Evolutionary conservation across 1,140 invertebrate species (phyloP).

Genomic region (Monomorium pharaonis): DNA sequence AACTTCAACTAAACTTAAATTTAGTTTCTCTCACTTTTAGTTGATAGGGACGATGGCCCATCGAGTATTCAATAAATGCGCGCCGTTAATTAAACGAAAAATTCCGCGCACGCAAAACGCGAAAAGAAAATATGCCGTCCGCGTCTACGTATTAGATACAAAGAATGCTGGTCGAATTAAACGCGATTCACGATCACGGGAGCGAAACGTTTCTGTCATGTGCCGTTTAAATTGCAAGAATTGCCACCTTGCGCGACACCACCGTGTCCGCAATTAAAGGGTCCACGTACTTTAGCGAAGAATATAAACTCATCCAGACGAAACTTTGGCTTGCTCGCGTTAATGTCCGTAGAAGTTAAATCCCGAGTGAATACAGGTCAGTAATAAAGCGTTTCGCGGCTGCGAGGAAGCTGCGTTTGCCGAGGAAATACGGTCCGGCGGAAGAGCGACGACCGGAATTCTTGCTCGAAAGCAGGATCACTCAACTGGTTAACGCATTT

Average conservation of each 20-base stretch:
- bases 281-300: constrained; percentile 17
- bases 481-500: constrained; percentile 43
- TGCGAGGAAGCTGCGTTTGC: constrained; percentile 12
- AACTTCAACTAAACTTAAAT: neutral
- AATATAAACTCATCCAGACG: constrained; percentile 49
- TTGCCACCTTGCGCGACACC: constrained; percentile 10
- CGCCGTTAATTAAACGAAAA: neutral
- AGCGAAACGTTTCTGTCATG: constrained; percentile 31
- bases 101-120: neutral
- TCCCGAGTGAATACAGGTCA: constrained; percentile 49
- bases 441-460: neutral
- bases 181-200: constrained; percentile 4
- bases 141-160: constrained; percentile 10
- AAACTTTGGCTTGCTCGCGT: constrained; percentile 39
- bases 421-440: constrained; percentile 40
- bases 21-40: neutral
- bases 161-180: neutral
- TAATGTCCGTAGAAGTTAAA: constrained; percentile 50
- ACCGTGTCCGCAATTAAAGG: constrained; percentile 40
- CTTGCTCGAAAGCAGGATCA: constrained; percentile 22
- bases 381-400: constrained; percentile 34
- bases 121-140: neutral
- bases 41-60: neutral
- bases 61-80: neutral
- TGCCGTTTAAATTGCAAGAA: constrained; percentile 43